Conservation (phyloP, 2,113 vertebrate genomes). For the Electrona antarctica region DNA sequence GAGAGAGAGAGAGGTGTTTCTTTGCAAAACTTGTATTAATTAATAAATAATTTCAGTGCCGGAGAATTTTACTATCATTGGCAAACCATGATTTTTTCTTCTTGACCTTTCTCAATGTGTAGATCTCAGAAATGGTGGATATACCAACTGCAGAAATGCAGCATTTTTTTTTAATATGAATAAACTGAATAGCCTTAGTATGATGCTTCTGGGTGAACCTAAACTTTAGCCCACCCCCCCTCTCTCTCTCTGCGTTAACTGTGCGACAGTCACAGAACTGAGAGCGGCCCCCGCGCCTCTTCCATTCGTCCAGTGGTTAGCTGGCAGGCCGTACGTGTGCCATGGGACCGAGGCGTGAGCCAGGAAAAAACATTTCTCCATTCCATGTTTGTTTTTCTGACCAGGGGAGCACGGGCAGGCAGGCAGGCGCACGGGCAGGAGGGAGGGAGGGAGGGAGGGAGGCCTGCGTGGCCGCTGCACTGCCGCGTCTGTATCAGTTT, state of each 20-base stretch:
- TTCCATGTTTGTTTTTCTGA: constrained; percentile 72
- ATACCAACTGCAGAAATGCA: background rate
- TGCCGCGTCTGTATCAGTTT: constrained; percentile 60
- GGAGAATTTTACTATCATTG: too few relatives aligned
- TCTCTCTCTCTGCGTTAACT: constrained; percentile 14
- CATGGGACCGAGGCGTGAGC: constrained; percentile 67
- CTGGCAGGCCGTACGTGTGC: constrained; percentile 51
- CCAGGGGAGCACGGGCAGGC: constrained; percentile 52
- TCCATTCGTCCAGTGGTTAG: constrained; percentile 46
- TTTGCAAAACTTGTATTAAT: too few relatives aligned
- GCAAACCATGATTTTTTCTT: too few relatives aligned
- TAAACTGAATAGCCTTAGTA: constrained; percentile 23
- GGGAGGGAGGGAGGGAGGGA: constrained; percentile 33
- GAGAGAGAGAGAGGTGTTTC: background rate
- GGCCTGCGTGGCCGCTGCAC: constrained; percentile 49
- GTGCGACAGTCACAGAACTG: constrained; percentile 49
- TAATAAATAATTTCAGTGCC: too few relatives aligned
- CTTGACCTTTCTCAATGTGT: too few relatives aligned
- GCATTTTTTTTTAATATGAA: background rate
- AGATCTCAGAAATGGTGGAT: too few relatives aligned
- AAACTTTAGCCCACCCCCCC: constrained; percentile 21
- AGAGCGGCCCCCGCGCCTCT: constrained; percentile 29
- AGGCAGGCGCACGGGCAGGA: constrained; percentile 10
- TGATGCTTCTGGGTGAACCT: constrained; percentile 35
- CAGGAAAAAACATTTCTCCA: constrained; percentile 63